Percentiles rank a stretch among this genome's conserved stretches.
phyloP scores from a whole-genome alignment of 2,797 vertebrate species.

The Helarctos malayanus region DNA sequence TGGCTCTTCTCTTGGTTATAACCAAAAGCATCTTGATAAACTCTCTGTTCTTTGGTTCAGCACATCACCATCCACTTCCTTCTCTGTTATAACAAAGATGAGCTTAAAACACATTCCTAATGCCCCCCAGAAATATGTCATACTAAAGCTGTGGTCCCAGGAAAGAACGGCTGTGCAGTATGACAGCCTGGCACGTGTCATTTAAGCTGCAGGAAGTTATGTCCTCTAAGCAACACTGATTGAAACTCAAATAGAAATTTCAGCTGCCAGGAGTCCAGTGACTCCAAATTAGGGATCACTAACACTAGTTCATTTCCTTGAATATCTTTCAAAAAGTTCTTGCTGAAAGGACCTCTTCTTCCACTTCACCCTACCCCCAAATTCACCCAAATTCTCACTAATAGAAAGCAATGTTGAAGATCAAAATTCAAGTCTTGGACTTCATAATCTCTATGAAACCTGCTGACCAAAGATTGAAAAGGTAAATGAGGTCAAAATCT shows the following conservation, averaged over 20 bases:
- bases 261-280: background rate
- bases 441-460: conserved; percentile 67
- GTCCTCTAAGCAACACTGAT: background rate
- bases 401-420: conserved; percentile 62
- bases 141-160: background rate
- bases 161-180: background rate
- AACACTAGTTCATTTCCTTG: background rate
- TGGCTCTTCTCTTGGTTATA: background rate
- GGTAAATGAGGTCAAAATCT: conserved; percentile 85
- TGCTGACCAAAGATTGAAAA: conserved; percentile 76
- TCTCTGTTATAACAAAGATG: background rate
- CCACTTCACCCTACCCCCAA: background rate
- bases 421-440: conserved; percentile 73
- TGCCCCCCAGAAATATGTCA: background rate
- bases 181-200: background rate
- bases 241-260: background rate
- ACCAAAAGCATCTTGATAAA: background rate
- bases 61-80: background rate
- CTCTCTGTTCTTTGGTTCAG: background rate
- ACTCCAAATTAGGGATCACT: background rate
- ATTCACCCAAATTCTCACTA: conserved; percentile 68
- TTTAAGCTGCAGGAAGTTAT: background rate
- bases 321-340: background rate
- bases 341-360: background rate
- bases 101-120: background rate